These are phyloP conservation scores for Hedya salicella DNA, from an alignment of 2,888 invertebrate genomes.

Conservation along the genomic window DNA sequence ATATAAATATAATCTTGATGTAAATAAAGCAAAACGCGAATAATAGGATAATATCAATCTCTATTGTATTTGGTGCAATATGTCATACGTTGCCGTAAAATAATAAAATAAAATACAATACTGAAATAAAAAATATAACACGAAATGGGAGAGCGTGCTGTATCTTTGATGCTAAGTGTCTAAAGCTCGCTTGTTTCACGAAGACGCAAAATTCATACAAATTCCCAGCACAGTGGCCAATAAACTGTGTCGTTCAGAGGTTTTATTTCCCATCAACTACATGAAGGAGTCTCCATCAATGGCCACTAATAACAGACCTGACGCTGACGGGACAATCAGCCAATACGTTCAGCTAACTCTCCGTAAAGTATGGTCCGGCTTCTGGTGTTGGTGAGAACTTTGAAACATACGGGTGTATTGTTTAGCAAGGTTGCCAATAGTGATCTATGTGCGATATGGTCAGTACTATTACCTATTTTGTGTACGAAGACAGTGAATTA, in stretches of 20 bases:
- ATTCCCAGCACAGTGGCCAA: conserved; percentile 35
- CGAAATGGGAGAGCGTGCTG: neutral
- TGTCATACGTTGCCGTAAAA: no score
- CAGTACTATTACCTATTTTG: neutral
- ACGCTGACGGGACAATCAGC: conserved; percentile 42
- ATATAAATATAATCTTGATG: no score
- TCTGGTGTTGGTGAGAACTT: conserved; percentile 43
- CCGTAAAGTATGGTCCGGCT: conserved; percentile 42
- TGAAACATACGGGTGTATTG: conserved; percentile 13
- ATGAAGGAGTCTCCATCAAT: conserved; percentile 33
- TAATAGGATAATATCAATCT: no score
- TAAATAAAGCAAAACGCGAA: no score
- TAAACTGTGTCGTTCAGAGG: conserved; percentile 32
- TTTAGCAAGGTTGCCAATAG: neutral
- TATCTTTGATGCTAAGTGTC: neutral
- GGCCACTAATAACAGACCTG: conserved; percentile 33
- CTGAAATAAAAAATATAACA: neutral
- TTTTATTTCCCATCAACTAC: conserved; percentile 35
- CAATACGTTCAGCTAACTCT: conserved; percentile 38
- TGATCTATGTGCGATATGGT: neutral
- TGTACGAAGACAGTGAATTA: neutral
- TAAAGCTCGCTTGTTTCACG: neutral
- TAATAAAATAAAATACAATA: neutral
- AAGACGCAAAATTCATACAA: conserved; percentile 11
- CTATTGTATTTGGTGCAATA: no score